Conservation (phyloP, 2,888 invertebrate species). For the Ptychoptera albimana region DNA sequence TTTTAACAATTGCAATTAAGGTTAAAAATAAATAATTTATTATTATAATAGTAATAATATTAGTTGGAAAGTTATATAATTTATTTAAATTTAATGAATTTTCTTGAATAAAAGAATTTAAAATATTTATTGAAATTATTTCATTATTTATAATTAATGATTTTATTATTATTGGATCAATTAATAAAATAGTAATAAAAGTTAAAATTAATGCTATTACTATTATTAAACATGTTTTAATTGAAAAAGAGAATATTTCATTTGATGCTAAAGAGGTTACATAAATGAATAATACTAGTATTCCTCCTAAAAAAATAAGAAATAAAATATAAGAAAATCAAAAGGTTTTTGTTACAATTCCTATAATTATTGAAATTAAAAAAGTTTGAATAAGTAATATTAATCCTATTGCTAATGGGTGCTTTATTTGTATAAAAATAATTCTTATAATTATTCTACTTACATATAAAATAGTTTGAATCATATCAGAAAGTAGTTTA, state of each 20-base stretch:
- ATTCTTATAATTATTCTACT: conserved; percentile 23
- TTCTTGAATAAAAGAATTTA: conserved; percentile 22
- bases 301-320: conserved; percentile 43
- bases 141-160: conserved; percentile 28
- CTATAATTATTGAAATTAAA: conserved; percentile 31
- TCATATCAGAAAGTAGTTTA: conserved; percentile 44
- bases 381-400: conserved; percentile 37
- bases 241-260: conserved; percentile 35
- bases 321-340: conserved; percentile 47
- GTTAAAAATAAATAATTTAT: conserved; percentile 43
- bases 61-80: conserved; percentile 37
- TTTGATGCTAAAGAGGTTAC: conserved; percentile 44
- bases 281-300: conserved; percentile 49
- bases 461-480: conserved; percentile 17
- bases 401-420: conserved; percentile 38
- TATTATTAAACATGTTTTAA: conserved; percentile 22
- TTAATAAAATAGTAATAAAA: conserved; percentile 17
- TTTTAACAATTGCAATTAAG: conserved; percentile 40
- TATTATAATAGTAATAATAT: conserved; percentile 34
- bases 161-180: conserved; percentile 18
- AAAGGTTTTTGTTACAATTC: conserved; percentile 34
- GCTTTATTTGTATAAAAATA: conserved; percentile 29
- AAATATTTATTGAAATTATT: conserved; percentile 20
- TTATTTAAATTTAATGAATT: conserved; percentile 35
- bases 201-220: too few species aligned